Base-by-base conservation (phyloP, 1,140 invertebrate species). In the Acromyrmex echinatior region DNA sequence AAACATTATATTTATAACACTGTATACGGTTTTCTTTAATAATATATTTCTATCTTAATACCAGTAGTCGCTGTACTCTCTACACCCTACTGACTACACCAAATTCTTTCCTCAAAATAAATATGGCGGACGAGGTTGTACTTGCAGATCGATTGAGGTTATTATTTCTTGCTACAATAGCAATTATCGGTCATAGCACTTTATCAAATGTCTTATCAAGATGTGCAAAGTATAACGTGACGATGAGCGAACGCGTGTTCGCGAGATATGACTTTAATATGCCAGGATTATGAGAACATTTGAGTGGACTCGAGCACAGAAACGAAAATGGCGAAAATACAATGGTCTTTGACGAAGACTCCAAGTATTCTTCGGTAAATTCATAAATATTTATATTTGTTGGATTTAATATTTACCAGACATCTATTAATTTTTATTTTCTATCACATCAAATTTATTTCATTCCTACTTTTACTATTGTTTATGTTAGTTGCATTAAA, bases 301-400 rank as follows among this genome's bases (percentile, higher is more conserved):
- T 84, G 28, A 62, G 45, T 28, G 35, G 16, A 62, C 12, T 12
- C 28, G 49, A 79, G 21, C 16, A 12, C 39, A 74, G 0, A 71
- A 82, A 56, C 16, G 12, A 90, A 86, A 79, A 94, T 94, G 93
- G 89, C 88, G 18, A 91, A 88, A 82, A 90, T 94, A 87, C 86
- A 89, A 7, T 94, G 93, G 93, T 88, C 92, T 31, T 73, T 93
- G 31, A 86, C 87, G 63, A 91, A 86, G 71, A 71, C 81, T 12
- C 88, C 92, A 70, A 90, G 62, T 58, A 68, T 91, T 18, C n/a
- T 90, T 66, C 92, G 86, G 93, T 93, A 86, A 93, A 68, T 80
- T 49, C 63, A 10, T 4, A 16, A 25, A 80, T 71, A 39, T 68
- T 39, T 71, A 18, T n/a, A 68, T 73, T 9, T 45, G 14, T 18